Evolutionary conservation across 2,113 vertebrate species (phyloP), one percentile per base, ranked within the genome.

Genomic region (Shinisaurus crocodilurus): DNA sequence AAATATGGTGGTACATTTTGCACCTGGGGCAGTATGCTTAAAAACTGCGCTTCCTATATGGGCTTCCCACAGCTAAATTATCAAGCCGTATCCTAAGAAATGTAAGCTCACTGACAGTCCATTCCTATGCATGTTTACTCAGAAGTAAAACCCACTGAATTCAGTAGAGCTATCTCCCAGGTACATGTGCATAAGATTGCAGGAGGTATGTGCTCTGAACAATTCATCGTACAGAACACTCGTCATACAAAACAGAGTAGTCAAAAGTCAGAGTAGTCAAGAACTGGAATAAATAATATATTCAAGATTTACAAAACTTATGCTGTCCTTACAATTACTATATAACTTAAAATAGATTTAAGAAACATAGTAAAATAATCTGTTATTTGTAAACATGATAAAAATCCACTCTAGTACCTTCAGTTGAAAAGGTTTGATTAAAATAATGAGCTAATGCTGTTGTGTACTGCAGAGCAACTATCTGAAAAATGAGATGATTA

Each of bases 321-420:
- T 34, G 77, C 88, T 69, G 91, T 93, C 92, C 94, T 95, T 93
- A 94, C 89, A 92, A 87, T 93, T 95, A 91, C 93, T 92, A 48
- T 93, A 83, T 91, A 90, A 87, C 96, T 95, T 92, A 95, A 96
- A 96, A 96, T 93, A 96, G 94, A 94, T 94, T 93, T 90, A 95
- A 96, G 89, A 91, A 93, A 93, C 88, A 91, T 88, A 94, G 90
- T 94, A 95, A 94, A 80, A 94, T 92, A 89, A 96, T 94, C 91
- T 95, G 70, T 94, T 95, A n/a, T n/a, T n/a, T n/a, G n/a, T n/a
- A n/a, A n/a, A n/a, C n/a, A n/a, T n/a, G n/a, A n/a, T n/a, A n/a
- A n/a, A n/a, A n/a, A n/a, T n/a, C n/a, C n/a, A 32, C 8, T 40
- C 40, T 77, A 29, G 18, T 27, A 48, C 23, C 10, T 72, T 72